These are phyloP conservation scores for Pocillopora verrucosa DNA, from an alignment of 64 coral and sea anemone species.

Conservation along the genomic window DNA sequence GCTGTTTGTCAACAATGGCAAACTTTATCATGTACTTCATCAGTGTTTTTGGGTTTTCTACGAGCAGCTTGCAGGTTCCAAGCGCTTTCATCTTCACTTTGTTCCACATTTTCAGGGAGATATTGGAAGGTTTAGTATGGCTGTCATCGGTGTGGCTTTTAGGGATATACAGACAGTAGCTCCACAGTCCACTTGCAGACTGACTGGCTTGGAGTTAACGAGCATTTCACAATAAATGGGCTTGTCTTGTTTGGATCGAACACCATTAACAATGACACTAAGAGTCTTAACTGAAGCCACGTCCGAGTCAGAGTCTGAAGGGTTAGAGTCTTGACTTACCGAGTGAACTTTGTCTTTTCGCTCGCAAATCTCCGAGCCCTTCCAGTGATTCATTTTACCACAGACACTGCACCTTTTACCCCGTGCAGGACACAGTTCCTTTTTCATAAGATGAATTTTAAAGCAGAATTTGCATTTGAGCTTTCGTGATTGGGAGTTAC, in stretches of 20 bases:
- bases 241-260: background rate
- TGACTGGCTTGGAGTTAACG: constrained; percentile 26
- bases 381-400: constrained; percentile 42
- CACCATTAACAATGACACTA: constrained; percentile 25
- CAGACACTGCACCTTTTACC: constrained; percentile 45
- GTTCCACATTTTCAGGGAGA: constrained; percentile 60
- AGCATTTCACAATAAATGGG: constrained; percentile 43
- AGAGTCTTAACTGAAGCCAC: constrained; percentile 5
- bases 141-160: constrained; percentile 34
- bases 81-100: constrained; percentile 51
- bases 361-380: constrained; percentile 30
- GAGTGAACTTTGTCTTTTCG: background rate
- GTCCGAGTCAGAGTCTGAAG: constrained; percentile 45
- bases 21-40: constrained; percentile 57
- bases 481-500: background rate
- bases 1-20: too few species aligned
- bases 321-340: background rate
- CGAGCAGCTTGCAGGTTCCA: constrained; percentile 32
- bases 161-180: constrained; percentile 43
- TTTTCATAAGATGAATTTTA: constrained; percentile 5
- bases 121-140: constrained; percentile 9
- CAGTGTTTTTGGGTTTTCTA: constrained; percentile 39
- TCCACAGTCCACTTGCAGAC: constrained; percentile 56
- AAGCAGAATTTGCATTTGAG: constrained; percentile 50
- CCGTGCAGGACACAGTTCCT: constrained; percentile 43